Evolutionary conservation across 2,888 invertebrate species (phyloP), one percentile per base, ranked within the genome.

Genomic region (Ommatoiulus sabulosus): DNA sequence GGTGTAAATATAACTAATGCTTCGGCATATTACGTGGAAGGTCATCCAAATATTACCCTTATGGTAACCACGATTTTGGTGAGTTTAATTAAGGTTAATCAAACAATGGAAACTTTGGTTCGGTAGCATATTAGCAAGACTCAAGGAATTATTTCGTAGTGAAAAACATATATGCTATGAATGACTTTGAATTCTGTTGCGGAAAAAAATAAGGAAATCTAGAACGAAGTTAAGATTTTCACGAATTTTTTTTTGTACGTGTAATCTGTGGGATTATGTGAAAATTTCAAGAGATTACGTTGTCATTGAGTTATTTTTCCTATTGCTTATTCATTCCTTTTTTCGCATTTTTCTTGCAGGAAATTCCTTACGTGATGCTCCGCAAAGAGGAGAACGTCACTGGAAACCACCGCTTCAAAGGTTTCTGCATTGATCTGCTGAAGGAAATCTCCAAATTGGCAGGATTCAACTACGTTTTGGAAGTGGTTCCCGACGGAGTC

Each of bases 361-460:
- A 97, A 92, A 96, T 95, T 90, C 97, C 97, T 0, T 97, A 97
- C 93, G 97, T 97, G 4, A 97, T 97, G 97, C 95, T 97, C 87
- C 96, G 96, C 91, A 95, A 96, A 90, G 96, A 96, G 89, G 90
- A 90, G 35, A 91, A 91, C 89, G 80, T 90, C 46, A 91, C 91
- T 10, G 91, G 90, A 12, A 92, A 93, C 94, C 91, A 95, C 94
- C 90, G 95, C 94, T 92, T 90, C 89, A 97, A 97, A 91, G 98
- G 98, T 0, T 98, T 97, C 94, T 97, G 97, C 93, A 97, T 98
- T 91, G 97, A 98, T 93, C 93, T 98, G 89, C 94, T 98, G 63
- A 96, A 96, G 90, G 94, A 95, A 91, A 96, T 98, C 87, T 97
- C 97, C 1, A 94, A 94, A 0, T 95, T 96, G 91, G 97, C 97